Conservation (phyloP, 2,888 invertebrate species). For the Anthophora plumipes region DNA sequence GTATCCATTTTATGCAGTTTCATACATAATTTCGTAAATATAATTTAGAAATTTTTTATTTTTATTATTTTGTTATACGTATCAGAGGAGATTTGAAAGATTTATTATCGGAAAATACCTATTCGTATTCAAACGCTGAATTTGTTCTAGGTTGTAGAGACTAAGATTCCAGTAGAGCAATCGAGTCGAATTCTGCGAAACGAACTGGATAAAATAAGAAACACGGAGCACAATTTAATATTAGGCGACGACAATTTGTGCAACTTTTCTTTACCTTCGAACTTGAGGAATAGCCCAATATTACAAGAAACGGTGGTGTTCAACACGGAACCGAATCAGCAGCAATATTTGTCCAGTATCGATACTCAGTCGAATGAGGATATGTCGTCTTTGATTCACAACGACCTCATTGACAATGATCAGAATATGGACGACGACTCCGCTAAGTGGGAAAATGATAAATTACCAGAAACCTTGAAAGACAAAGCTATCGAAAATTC, state of each 20-base stretch:
- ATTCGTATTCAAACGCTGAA: neutral
- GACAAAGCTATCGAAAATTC: conserved; percentile 8
- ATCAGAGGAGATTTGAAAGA: too few relatives aligned
- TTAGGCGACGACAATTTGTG: conserved; percentile 30
- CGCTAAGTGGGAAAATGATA: neutral
- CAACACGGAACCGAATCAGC: conserved; percentile 39
- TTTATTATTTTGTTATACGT: neutral
- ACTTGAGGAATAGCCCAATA: conserved; percentile 47
- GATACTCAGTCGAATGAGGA: conserved; percentile 51
- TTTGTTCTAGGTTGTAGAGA: conserved; percentile 21
- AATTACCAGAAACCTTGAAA: neutral
- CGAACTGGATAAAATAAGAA: conserved; percentile 8
- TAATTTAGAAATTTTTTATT: neutral
- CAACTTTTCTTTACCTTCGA: conserved; percentile 43
- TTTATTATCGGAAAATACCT: too few relatives aligned
- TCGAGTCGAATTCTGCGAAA: neutral
- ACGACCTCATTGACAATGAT: conserved; percentile 40
- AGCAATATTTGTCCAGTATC: conserved; percentile 53
- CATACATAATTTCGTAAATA: neutral
- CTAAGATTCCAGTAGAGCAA: neutral
- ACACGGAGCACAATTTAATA: neutral
- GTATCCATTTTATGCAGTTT: neutral
- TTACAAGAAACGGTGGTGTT: conserved; percentile 45
- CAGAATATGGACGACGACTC: conserved; percentile 17
- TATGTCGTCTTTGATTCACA: conserved; percentile 45